Conservation (phyloP, 2,113 vertebrate species). For the Theropithecus gelada region DNA sequence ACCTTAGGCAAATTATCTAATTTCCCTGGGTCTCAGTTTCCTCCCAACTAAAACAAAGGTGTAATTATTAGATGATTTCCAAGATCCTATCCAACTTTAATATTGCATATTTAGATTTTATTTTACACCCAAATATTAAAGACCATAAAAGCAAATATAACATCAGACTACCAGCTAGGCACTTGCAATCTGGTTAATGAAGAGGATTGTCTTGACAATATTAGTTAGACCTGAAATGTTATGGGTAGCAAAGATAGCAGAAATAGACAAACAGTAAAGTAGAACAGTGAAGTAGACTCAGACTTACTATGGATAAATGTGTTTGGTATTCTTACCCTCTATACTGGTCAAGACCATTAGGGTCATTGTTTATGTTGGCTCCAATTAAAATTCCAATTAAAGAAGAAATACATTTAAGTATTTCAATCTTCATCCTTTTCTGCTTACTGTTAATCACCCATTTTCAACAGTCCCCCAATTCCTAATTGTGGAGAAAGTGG, state of each 20-base stretch:
- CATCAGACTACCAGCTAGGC: not conserved
- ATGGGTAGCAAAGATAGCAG: not conserved
- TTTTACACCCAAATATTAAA: not conserved
- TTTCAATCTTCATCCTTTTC: not conserved
- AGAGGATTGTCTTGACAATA: not conserved
- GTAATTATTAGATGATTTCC: not conserved
- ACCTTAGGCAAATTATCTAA: not conserved
- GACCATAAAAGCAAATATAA: not conserved
- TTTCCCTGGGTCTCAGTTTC: not conserved
- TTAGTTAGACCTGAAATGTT: not conserved
- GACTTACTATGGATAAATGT: not conserved
- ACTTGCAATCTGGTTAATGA: not conserved
- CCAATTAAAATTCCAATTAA: not conserved
- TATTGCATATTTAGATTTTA: not conserved
- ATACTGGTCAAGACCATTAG: not conserved
- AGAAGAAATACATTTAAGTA: not conserved
- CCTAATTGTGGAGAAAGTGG: not conserved
- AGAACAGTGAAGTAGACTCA: not conserved
- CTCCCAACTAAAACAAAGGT: not conserved
- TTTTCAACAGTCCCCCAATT: not conserved
- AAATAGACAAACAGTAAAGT: not conserved
- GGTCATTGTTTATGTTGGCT: not conserved
- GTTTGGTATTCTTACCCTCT: not conserved
- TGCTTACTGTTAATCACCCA: not conserved
- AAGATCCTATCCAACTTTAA: not conserved